Percentiles rank a stretch among this genome's conserved stretches.
Evolutionary conservation across 2,797 vertebrate genomes (phyloP).

Genomic region (Gymnoscopelus braueri): DNA sequence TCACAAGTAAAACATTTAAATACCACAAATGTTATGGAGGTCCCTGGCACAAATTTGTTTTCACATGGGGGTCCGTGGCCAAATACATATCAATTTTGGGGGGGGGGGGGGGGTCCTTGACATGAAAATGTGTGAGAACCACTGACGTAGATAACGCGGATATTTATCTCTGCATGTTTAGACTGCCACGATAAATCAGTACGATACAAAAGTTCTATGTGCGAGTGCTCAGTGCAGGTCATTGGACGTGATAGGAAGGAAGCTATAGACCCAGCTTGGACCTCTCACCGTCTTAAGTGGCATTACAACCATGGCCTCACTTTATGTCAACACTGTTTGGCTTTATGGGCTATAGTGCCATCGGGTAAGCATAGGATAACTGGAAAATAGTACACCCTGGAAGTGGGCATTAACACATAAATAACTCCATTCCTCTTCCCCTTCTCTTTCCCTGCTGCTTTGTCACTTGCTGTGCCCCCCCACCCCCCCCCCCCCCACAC

Average conservation of each 20-base stretch:
- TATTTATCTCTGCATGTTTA: too few species aligned
- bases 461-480: background rate
- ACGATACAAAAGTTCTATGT: too few species aligned
- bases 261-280: background rate
- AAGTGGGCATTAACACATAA: conserved; percentile 30
- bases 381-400: conserved; percentile 27
- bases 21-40: too few species aligned
- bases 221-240: too few species aligned
- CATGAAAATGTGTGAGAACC: too few species aligned
- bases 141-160: too few species aligned
- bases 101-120: too few species aligned
- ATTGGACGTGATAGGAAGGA: background rate
- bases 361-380: conserved; percentile 26
- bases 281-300: background rate
- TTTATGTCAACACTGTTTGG: conserved; percentile 16
- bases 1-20: too few species aligned
- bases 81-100: too few species aligned
- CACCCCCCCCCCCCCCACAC: background rate
- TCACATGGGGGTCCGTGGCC: too few species aligned
- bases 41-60: too few species aligned
- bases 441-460: background rate
- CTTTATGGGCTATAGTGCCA: conserved; percentile 21
- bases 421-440: conserved; percentile 14
- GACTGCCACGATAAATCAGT: too few species aligned
- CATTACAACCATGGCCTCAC: background rate